A percentile compares a stretch with the other conserved stretches of the same genome.
These are phyloP conservation scores for Phylloscopus whistleri DNA, from an alignment of 2,113 vertebrate genomes.

Conservation along the genomic window DNA sequence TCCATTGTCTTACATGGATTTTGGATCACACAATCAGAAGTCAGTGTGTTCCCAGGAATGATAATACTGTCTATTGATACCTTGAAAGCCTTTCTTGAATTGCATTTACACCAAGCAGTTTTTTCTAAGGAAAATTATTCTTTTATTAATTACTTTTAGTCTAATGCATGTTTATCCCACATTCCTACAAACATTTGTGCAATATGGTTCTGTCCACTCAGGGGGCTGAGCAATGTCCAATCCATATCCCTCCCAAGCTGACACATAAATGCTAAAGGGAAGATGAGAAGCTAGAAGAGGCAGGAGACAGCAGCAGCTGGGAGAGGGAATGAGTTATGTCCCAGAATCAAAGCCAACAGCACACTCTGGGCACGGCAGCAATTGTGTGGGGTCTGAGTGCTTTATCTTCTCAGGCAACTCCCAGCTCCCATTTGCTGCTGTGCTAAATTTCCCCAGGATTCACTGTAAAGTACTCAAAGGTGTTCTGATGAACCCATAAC, in stretches of 20 bases:
- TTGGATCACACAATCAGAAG: background rate
- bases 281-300: background rate
- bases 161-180: background rate
- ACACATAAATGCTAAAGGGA: background rate
- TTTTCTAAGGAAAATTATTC: background rate
- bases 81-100: background rate
- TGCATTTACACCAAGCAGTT: background rate
- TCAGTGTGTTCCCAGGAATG: background rate
- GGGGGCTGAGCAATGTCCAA: background rate
- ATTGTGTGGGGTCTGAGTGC: background rate
- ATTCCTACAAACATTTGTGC: background rate
- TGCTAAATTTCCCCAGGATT: background rate
- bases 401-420: background rate
- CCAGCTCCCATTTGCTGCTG: background rate
- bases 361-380: background rate
- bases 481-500: background rate
- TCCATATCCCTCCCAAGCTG: background rate
- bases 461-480: background rate
- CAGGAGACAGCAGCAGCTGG: background rate
- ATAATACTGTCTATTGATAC: background rate
- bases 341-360: background rate
- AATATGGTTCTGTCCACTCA: background rate
- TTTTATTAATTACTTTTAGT: background rate
- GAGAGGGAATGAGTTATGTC: background rate
- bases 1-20: background rate